Evolutionary conservation across 2,113 vertebrate genomes (phyloP).

Genomic region (Mirza zaza): DNA sequence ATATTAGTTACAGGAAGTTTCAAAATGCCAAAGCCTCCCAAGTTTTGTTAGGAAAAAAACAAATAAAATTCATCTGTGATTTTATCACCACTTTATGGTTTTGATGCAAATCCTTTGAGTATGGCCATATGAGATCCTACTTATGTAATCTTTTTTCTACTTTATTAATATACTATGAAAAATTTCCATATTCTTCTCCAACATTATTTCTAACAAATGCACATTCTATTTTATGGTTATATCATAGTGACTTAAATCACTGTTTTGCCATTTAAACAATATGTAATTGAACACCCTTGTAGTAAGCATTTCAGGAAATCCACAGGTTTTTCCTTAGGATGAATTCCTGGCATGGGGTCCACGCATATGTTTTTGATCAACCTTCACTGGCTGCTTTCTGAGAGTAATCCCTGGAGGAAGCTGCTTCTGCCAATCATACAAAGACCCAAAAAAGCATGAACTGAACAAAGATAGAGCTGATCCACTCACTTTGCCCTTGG

Average conservation of each 20-base stretch:
- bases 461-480: background rate
- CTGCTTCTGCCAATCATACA: background rate
- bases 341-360: background rate
- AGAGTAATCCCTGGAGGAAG: background rate
- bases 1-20: background rate
- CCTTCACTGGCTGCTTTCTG: background rate
- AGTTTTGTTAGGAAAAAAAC: background rate
- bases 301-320: background rate
- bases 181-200: too few species aligned
- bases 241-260: background rate
- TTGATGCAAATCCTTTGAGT: background rate
- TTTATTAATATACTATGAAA: too few species aligned
- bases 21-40: background rate
- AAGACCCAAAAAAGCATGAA: background rate
- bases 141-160: background rate
- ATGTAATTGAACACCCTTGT: background rate
- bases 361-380: background rate
- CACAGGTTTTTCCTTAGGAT: conserved; percentile 22
- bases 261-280: background rate
- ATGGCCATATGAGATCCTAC: background rate
- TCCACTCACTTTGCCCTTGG: conserved; percentile 62
- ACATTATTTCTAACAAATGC: too few species aligned
- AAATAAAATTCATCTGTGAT: background rate
- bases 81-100: background rate
- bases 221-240: background rate